phyloP scores from a whole-genome alignment of 2,888 invertebrate genomes.

The Dinocampus coccinellae region DNA sequence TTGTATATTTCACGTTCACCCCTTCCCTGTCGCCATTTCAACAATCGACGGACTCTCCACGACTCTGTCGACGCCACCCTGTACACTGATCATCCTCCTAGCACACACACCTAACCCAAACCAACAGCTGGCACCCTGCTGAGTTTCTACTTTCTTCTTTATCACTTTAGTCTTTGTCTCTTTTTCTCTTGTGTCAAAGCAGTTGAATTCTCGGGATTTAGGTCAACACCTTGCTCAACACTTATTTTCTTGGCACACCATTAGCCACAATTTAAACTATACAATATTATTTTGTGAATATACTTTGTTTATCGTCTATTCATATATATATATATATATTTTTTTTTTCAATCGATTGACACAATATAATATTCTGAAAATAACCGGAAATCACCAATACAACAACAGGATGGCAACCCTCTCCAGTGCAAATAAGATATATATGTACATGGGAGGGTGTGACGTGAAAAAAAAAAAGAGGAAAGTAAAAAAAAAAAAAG shows the following conservation, averaged over 20 bases:
- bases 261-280: background rate
- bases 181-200: too few species aligned
- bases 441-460: slow-evolving; percentile 13
- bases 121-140: slow-evolving; percentile 15
- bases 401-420: background rate
- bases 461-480: background rate
- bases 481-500: too few species aligned
- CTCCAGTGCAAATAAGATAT: background rate
- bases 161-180: too few species aligned
- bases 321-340: too few species aligned
- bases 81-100: slow-evolving; percentile 4
- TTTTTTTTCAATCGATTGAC: background rate
- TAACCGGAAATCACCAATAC: background rate
- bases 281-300: background rate
- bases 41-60: background rate
- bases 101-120: background rate
- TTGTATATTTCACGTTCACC: background rate
- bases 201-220: slow-evolving; percentile 10
- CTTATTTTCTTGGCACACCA: background rate
- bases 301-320: background rate
- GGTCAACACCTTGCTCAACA: slow-evolving; percentile 20
- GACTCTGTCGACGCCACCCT: background rate
- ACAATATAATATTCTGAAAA: background rate
- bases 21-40: background rate
- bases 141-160: background rate